These are phyloP conservation scores for Varanus komodoensis DNA, from an alignment of 2,113 vertebrate genomes.

Conservation along the genomic window DNA sequence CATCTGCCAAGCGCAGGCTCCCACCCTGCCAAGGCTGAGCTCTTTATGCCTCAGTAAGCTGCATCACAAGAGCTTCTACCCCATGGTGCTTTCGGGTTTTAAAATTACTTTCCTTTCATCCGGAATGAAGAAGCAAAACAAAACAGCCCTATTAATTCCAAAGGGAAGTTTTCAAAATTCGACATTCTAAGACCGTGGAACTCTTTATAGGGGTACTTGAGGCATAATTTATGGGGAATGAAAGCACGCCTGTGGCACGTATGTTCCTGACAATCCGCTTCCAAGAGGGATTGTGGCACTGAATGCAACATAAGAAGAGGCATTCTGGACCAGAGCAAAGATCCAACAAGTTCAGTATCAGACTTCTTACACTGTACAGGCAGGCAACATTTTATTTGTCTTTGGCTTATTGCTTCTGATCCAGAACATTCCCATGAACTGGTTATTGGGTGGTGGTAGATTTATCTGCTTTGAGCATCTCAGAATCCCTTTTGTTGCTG, in stretches of 20 bases:
- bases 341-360: neutral
- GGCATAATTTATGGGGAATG: neutral
- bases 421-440: neutral
- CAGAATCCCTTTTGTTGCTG: too few relatives aligned
- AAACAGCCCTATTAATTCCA: slow-evolving; percentile 15
- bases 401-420: neutral
- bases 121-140: neutral
- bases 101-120: slow-evolving; percentile 27
- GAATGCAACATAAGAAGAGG: neutral
- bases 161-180: slow-evolving; percentile 21
- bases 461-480: too few relatives aligned
- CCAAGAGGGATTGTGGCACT: neutral
- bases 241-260: neutral
- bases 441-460: neutral
- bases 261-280: neutral
- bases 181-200: neutral
- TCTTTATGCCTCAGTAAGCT: slow-evolving; percentile 48
- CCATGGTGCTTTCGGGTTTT: slow-evolving; percentile 41
- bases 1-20: slow-evolving; percentile 19
- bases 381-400: neutral
- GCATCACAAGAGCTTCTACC: slow-evolving; percentile 39
- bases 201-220: neutral
- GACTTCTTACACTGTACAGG: neutral
- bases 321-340: neutral
- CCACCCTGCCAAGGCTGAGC: slow-evolving; percentile 18